Evolutionary conservation across 1,140 invertebrate genomes (phyloP).

Genomic region (Philotrypesis tridentata): DNA sequence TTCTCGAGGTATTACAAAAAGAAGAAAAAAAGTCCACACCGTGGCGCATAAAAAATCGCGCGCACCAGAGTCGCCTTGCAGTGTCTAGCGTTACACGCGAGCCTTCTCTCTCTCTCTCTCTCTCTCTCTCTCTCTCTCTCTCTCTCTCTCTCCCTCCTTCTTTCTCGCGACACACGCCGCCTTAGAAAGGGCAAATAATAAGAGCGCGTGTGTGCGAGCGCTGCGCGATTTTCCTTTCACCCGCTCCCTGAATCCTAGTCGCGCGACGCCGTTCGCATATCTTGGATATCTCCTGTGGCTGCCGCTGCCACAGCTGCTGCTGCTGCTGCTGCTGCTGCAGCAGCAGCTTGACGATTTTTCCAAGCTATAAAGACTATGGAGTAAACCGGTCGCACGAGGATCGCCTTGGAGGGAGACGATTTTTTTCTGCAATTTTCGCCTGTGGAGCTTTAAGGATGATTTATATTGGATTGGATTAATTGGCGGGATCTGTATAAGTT

Average conservation of each 20-base stretch:
- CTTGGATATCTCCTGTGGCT: constrained; percentile 62
- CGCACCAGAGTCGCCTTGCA: neutral
- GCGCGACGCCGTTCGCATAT: constrained; percentile 60
- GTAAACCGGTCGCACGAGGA: constrained; percentile 8
- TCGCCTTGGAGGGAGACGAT: too few species aligned
- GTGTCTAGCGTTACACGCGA: constrained; percentile 10
- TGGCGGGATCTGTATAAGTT: too few species aligned
- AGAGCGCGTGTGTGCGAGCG: constrained; percentile 37
- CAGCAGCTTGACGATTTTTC: constrained; percentile 1
- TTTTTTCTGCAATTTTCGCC: too few species aligned
- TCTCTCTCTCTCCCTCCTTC: neutral
- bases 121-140: neutral
- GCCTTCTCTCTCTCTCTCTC: constrained; percentile 17
- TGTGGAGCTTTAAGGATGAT: too few species aligned
- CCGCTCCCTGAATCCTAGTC: constrained; percentile 54
- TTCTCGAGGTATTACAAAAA: neutral
- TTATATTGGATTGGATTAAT: too few species aligned
- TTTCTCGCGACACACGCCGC: constrained; percentile 10
- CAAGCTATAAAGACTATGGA: neutral
- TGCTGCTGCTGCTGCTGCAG: neutral
- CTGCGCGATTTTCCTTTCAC: constrained; percentile 71
- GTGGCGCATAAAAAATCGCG: neutral
- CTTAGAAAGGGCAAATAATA: constrained; percentile 44
- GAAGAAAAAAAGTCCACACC: neutral
- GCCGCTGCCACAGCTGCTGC: neutral